Evolutionary conservation across 2,888 invertebrate genomes (phyloP).

Genomic region (Stenoptilia bipunctidactyla): DNA sequence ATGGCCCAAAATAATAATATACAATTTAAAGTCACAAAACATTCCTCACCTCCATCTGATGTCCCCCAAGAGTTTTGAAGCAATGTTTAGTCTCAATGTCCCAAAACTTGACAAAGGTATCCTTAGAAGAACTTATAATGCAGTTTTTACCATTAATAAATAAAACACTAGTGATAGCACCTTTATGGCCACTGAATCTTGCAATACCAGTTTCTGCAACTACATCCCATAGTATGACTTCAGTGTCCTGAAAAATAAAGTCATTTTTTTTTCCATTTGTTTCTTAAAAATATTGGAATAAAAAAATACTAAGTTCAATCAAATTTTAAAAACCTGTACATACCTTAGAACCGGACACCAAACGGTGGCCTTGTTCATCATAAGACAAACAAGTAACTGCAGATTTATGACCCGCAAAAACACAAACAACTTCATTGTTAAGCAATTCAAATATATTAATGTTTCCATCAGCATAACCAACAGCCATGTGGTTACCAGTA

Average conservation of each 20-base stretch:
- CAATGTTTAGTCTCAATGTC: conserved; percentile 95
- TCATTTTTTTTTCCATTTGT: neutral
- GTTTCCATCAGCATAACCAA: conserved; percentile 92
- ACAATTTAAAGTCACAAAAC: neutral
- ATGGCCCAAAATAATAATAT: no score
- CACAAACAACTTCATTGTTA: conserved; percentile 78
- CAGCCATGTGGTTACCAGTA: conserved; percentile 84
- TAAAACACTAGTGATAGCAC: conserved; percentile 84
- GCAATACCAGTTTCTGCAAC: conserved; percentile 92
- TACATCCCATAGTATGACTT: conserved; percentile 95
- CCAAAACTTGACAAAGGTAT: conserved; percentile 97
- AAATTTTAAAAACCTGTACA: neutral
- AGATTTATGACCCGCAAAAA: conserved; percentile 87
- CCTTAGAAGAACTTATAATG: conserved; percentile 89
- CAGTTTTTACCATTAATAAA: conserved; percentile 79
- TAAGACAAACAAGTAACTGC: conserved; percentile 87
- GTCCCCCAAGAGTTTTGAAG: conserved; percentile 93
- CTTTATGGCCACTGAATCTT: conserved; percentile 93
- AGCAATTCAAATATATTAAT: conserved; percentile 86
- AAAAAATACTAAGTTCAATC: conserved; percentile 3
- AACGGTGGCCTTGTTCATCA: conserved; percentile 84
- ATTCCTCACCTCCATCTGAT: conserved; percentile 80
- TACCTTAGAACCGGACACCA: conserved; percentile 92
- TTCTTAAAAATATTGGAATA: neutral
- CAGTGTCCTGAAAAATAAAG: conserved; percentile 79